phyloP scores from a whole-genome alignment of 92 coral and sea anemone genomes.

The Micromussa lordhowensis region DNA sequence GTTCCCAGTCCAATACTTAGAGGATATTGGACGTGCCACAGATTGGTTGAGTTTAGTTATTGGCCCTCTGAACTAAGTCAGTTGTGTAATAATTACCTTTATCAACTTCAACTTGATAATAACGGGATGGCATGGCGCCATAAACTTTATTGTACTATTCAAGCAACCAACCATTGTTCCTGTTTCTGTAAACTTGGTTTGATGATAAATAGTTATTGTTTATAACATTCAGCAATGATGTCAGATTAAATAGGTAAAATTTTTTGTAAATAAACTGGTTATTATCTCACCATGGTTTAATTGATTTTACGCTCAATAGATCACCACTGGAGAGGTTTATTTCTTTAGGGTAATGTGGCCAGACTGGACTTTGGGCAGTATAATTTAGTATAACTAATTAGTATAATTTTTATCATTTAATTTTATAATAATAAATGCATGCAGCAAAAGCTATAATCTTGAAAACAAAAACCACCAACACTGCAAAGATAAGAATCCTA shows the following conservation, averaged over 20 bases:
- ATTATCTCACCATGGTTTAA: background rate
- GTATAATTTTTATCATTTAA: background rate
- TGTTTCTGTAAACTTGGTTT: background rate
- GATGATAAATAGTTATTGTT: background rate
- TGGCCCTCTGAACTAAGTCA: too few species aligned
- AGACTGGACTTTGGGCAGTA: too few species aligned
- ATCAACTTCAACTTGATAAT: too few species aligned
- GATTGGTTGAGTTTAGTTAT: too few species aligned
- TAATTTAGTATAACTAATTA: too few species aligned
- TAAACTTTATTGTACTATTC: background rate
- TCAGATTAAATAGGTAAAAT: background rate
- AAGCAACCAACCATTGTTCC: background rate
- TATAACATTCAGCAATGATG: background rate
- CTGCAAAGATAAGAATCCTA: background rate
- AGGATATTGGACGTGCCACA: too few species aligned
- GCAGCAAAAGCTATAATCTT: background rate
- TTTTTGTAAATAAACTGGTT: background rate
- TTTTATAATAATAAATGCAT: background rate
- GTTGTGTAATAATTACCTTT: too few species aligned
- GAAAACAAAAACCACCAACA: background rate
- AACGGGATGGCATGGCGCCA: background rate
- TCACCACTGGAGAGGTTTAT: too few species aligned
- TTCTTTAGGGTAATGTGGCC: too few species aligned
- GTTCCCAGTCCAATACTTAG: too few species aligned
- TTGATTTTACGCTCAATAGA: background rate